Percentiles rank a stretch among this genome's conserved stretches.
Conservation (phyloP, 2,113 vertebrate species). For the Sporophila hypoxantha region DNA sequence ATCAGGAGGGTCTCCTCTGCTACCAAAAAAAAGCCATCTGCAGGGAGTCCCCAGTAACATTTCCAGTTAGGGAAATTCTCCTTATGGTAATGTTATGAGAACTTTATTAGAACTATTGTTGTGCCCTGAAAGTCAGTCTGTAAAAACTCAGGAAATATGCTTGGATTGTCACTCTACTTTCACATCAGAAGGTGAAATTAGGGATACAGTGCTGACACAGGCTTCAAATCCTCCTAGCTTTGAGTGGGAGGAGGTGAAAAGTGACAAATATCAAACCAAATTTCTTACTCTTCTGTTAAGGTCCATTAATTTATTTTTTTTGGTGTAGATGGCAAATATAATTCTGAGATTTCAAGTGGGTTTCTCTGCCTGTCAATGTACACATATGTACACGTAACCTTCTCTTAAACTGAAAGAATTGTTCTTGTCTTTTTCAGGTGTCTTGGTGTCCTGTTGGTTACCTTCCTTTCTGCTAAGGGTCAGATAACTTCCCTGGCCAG, state of each 20-base stretch:
- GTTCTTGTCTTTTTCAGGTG: neutral
- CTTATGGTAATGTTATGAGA: neutral
- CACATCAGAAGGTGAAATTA: neutral
- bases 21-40: neutral
- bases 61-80: neutral
- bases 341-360: neutral
- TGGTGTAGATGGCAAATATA: neutral
- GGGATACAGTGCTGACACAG: neutral
- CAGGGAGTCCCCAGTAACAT: neutral
- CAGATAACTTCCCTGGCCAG: neutral
- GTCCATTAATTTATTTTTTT: neutral
- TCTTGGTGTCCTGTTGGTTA: neutral
- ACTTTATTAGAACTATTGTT: neutral
- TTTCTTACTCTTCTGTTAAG: neutral
- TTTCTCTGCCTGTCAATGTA: neutral
- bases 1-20: neutral
- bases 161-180: neutral
- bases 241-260: neutral
- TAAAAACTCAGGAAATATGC: neutral
- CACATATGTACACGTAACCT: accelerated
- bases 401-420: neutral
- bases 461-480: neutral
- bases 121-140: neutral
- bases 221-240: neutral
- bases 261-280: neutral